phyloP scores from a whole-genome alignment of 2,797 vertebrate genomes.

The Antennarius maculatus region DNA sequence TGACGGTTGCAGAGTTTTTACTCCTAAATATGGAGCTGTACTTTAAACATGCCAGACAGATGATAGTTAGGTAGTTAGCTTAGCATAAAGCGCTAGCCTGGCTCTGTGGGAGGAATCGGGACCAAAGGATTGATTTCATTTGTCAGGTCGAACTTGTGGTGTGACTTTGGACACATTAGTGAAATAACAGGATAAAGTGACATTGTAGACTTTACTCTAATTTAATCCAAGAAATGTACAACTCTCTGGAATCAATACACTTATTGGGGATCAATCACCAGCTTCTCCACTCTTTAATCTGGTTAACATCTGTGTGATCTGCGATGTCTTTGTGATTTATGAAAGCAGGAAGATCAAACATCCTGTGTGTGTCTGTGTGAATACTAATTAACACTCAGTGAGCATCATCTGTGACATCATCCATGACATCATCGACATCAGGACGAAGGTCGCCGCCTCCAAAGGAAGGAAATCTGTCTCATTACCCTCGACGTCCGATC shows the following conservation, averaged over 20 bases:
- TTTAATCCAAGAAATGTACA: neutral
- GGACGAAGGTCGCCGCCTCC: neutral
- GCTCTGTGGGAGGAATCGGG: too few species aligned
- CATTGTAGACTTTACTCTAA: too few species aligned
- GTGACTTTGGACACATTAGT: too few species aligned
- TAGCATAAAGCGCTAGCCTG: neutral
- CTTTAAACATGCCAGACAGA: neutral
- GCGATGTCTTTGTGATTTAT: neutral
- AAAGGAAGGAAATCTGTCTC: neutral
- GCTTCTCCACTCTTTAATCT: neutral
- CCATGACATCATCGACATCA: neutral
- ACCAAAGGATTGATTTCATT: too few species aligned
- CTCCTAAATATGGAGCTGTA: neutral
- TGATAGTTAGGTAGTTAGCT: neutral
- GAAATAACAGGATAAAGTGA: too few species aligned
- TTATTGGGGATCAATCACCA: neutral
- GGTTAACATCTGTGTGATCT: neutral
- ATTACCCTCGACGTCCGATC: neutral
- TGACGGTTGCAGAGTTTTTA: neutral
- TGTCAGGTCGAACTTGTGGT: too few species aligned
- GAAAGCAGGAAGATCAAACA: neutral
- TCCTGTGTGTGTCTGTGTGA: neutral
- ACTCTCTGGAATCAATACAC: neutral
- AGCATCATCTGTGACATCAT: constrained; percentile 10
- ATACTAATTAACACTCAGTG: constrained; percentile 32